Evolutionary conservation across 2,797 vertebrate genomes (phyloP), one percentile per base, ranked within the genome.

Genomic region (Darevskia mixta): DNA sequence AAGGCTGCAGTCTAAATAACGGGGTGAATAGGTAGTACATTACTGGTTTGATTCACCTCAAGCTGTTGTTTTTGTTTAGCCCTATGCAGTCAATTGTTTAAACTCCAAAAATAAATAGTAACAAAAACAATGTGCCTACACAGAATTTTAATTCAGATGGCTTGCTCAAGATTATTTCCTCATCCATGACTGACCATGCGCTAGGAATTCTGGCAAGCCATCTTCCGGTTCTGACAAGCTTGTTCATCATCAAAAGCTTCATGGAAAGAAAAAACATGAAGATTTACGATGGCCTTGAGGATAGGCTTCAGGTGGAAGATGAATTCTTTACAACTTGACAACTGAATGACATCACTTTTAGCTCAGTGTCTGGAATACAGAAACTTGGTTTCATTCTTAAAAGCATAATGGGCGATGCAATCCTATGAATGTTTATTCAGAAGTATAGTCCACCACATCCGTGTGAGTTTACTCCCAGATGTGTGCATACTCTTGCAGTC

Each of bases 341-440:
- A 32, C 43, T 66, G 18, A 66, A 78, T 71, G 49, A 35, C 27
- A 64, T 49, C 29, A 15, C 27, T 64, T 45, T 43, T 18, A 64
- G 29, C 43, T 35, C 32, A 38, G 71, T 43, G 32, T 71, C 85
- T 90, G n/a, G 32, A 64, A 91, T 85, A 72, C 76, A 41, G 13
- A 88, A 92, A 87, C 1, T 0, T 69, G 61, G 29, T 27, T 85
- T 82, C 66, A 78, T 86, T 91, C 89, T 87, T 61, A 88, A 89
- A 69, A 90, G 73, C 69, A 13, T 43, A 72, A 4, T 23, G 55
- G 72, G 72, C 43, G 4, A 17, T 45, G 25, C 15, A 75, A 84
- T 35, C 15, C 20, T 75, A 29, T 35, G 49, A 8, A 23, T 75
- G 15, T 75, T 35, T 55, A 10, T 73, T 58, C 38, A 45, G 32